These are phyloP conservation scores for Stenichneumon culpator DNA, from an alignment of 2,888 invertebrate genomes.

Conservation along the genomic window DNA sequence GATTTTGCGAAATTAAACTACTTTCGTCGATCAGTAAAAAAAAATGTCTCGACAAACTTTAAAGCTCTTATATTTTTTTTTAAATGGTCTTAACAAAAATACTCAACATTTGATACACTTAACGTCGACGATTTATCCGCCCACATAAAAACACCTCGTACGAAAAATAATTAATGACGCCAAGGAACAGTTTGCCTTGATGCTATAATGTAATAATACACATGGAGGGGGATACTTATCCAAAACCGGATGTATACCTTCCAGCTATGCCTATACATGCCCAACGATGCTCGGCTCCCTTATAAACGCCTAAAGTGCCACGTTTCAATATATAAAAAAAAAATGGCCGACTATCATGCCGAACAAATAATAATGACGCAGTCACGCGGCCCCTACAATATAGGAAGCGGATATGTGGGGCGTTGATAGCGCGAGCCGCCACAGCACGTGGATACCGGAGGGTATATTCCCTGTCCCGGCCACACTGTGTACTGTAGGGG, in stretches of 20 bases:
- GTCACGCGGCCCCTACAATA: slow-evolving; percentile 56
- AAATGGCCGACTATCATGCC: slow-evolving; percentile 54
- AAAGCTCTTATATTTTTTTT: too few species aligned
- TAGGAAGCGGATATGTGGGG: slow-evolving; percentile 66
- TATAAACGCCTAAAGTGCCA: slow-evolving; percentile 37
- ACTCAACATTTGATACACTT: too few species aligned
- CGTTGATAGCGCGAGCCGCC: slow-evolving; percentile 65
- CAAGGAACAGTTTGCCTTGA: not conserved
- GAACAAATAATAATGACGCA: slow-evolving; percentile 65
- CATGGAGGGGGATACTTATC: slow-evolving; percentile 28
- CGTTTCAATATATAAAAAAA: slow-evolving; percentile 26
- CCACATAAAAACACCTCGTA: not conserved
- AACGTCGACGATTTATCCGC: not conserved
- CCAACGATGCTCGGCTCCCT: slow-evolving; percentile 6
- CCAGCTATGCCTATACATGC: slow-evolving; percentile 34
- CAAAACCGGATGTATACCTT: slow-evolving; percentile 43
- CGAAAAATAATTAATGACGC: not conserved
- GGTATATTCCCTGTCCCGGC: slow-evolving; percentile 24
- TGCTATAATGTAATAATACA: not conserved
- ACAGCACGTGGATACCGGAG: slow-evolving; percentile 57
- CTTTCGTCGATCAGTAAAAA: too few species aligned
- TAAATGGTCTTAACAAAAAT: too few species aligned
- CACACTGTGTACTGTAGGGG: not conserved
- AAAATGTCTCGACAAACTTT: too few species aligned
- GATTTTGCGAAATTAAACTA: too few species aligned